Evolutionary conservation across 2,888 invertebrate genomes (phyloP), one percentile per base, ranked within the genome.

Genomic region (Melikaiella ostensackeni): DNA sequence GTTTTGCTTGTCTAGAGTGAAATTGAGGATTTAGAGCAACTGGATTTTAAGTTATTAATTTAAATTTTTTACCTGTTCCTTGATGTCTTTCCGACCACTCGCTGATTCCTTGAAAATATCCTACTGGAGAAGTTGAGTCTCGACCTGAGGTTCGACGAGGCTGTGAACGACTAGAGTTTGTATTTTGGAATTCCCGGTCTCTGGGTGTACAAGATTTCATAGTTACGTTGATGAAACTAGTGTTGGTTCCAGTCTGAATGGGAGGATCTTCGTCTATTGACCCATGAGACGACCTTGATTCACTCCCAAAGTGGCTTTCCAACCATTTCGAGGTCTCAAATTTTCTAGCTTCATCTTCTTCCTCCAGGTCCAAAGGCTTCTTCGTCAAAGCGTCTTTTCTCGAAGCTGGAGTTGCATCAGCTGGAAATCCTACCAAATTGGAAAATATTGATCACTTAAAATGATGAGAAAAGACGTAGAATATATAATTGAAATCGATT

Each of bases 301-400:
- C 97, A 89, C 96, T 96, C 74, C 97, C 97, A 89, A 98, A 97
- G 91, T 98, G 97, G 88, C 96, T 96, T 88, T 97, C 97, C 75
- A 97, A 93, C 97, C 97, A 97, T 92, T 97, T 97, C 81, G 96
- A 97, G 0, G 97, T 97, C 92, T 97, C 97, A 83, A 96, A 95
- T 91, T 97, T 97, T 79, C 97, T 94, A 8, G 97, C 97, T 91
- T 97, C 96, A 91, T 97, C 97, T 90, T 97, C 97, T 87, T 96
- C 95, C 89, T 97, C 97, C 87, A 97, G 95, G 91, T 97, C 97
- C 81, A 97, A 92, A 0, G 97, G 97, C 76, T 95, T 95, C 89
- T 96, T 95, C 57, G 96, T 96, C 86, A 97, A 92, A 6, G 95
- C 96, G 92, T 97, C 97, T 91, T 96, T 97, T 77, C 97, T 94